phyloP scores from a whole-genome alignment of 2,797 vertebrate genomes.

The Halcyon badia region DNA sequence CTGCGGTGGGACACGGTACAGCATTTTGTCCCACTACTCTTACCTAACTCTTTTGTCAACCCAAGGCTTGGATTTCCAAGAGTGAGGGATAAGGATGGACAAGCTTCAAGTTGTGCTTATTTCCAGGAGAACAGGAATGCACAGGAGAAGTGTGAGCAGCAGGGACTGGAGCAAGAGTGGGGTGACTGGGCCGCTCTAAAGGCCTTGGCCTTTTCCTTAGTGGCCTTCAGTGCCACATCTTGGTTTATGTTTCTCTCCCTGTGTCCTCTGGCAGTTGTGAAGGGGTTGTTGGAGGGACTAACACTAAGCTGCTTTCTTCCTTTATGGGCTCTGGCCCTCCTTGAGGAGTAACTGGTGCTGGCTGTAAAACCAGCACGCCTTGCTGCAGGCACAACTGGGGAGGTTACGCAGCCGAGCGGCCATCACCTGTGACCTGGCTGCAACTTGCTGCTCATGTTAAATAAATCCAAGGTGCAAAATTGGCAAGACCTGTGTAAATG shows the following conservation, averaged over 20 bases:
- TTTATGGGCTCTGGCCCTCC: neutral
- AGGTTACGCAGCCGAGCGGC: neutral
- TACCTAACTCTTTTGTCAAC: neutral
- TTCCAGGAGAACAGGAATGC: neutral
- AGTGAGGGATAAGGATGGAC: neutral
- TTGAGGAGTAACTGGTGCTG: neutral
- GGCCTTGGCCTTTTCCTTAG: rapidly evolving
- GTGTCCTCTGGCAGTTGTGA: neutral
- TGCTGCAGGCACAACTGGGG: neutral
- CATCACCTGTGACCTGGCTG: neutral
- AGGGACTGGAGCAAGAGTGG: neutral
- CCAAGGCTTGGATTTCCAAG: neutral
- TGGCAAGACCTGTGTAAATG: neutral
- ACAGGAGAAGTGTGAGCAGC: neutral
- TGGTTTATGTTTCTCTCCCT: neutral
- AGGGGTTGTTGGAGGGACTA: neutral
- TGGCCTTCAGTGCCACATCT: neutral
- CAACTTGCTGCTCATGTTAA: neutral
- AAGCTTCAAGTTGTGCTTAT: neutral
- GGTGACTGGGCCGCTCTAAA: too few relatives aligned
- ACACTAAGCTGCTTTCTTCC: neutral
- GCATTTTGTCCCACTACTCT: neutral
- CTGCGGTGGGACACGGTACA: neutral
- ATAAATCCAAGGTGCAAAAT: neutral
- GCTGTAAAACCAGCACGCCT: neutral